Percentiles rank a stretch among this genome's conserved stretches.
phyloP scores from a whole-genome alignment of 2,113 vertebrate genomes.

The Ondatra zibethicus region DNA sequence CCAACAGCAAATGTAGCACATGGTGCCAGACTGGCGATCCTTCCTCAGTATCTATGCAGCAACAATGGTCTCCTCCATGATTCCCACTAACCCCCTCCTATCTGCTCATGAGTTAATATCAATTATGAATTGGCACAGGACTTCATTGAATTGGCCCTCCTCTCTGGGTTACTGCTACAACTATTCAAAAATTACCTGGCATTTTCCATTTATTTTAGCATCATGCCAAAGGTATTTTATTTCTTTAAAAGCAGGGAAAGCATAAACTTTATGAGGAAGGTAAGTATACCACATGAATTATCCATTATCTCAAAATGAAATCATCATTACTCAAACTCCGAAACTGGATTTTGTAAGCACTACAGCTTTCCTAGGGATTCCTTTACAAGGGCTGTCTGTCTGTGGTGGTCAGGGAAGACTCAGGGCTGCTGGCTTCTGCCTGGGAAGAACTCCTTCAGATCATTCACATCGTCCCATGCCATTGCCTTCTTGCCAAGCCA shows the following conservation, averaged over 20 bases:
- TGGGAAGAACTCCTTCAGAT: neutral
- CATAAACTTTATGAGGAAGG: neutral
- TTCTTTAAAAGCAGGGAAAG: neutral
- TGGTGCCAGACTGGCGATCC: neutral
- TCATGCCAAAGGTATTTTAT: neutral
- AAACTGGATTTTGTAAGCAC: neutral
- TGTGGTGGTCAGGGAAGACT: neutral
- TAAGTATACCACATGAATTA: neutral
- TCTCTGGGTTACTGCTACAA: neutral
- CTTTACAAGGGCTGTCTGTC: neutral
- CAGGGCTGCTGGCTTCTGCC: neutral
- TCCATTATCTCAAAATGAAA: neutral
- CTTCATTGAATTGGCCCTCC: neutral
- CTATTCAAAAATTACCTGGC: neutral
- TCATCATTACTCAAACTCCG: neutral
- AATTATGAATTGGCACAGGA: neutral
- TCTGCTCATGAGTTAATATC: neutral
- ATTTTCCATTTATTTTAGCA: constrained; percentile 22
- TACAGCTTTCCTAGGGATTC: neutral
- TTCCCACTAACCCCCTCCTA: neutral
- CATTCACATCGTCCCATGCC: neutral
- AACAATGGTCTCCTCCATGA: neutral
- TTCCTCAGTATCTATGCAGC: neutral
- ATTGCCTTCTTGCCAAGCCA: neutral
- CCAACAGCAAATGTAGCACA: neutral